These are phyloP conservation scores for Eulemur coronatus DNA, from an alignment of 2,797 vertebrate genomes.

Conservation along the genomic window DNA sequence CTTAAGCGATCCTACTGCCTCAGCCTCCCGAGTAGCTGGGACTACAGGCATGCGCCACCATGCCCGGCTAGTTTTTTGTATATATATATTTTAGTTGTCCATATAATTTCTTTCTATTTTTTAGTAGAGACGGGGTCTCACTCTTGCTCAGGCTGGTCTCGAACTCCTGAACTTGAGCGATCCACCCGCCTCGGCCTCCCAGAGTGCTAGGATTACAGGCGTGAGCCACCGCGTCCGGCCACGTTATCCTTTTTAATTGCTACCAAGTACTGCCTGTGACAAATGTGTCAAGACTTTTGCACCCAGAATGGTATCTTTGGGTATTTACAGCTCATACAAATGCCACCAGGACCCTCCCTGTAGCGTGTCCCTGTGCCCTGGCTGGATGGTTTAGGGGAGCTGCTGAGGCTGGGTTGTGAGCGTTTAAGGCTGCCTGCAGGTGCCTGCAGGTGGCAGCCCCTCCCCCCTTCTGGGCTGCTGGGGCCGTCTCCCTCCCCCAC, in stretches of 20 bases:
- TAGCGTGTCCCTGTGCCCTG: background rate
- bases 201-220: too few relatives aligned
- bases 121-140: too few relatives aligned
- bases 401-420: background rate
- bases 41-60: too few relatives aligned
- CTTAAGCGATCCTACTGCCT: too few relatives aligned
- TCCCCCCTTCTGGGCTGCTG: background rate
- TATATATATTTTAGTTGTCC: too few relatives aligned
- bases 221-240: too few relatives aligned
- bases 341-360: accelerated
- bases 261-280: background rate
- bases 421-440: background rate
- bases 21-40: too few relatives aligned
- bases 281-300: background rate
- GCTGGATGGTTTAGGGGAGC: background rate
- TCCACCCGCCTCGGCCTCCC: too few relatives aligned
- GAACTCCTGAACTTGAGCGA: too few relatives aligned
- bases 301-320: background rate
- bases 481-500: background rate
- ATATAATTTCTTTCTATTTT: too few relatives aligned
- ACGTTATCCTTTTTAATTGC: background rate
- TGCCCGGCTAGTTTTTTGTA: too few relatives aligned
- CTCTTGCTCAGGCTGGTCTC: too few relatives aligned
- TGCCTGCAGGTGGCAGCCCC: background rate
- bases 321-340: background rate